These are phyloP conservation scores for Augiades crinisus DNA, from an alignment of 2,888 invertebrate genomes.

Conservation along the genomic window DNA sequence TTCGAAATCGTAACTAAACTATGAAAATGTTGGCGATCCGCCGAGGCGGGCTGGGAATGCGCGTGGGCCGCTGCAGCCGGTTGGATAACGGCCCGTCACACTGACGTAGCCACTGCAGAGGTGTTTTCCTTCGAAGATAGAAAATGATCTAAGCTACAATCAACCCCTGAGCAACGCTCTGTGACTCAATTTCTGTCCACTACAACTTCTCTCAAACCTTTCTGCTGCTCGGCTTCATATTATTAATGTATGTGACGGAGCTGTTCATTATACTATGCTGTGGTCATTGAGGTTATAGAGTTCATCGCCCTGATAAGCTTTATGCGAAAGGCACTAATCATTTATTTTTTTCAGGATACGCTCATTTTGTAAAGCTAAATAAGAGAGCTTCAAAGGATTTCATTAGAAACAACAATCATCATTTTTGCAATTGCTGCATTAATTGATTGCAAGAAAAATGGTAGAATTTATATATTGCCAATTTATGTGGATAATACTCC, in stretches of 20 bases:
- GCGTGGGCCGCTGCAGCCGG: conserved; percentile 70
- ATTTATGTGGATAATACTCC: too few relatives aligned
- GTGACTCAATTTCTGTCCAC: conserved; percentile 2
- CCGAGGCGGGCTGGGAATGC: conserved; percentile 75
- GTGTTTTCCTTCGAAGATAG: conserved; percentile 78
- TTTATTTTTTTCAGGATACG: too few relatives aligned
- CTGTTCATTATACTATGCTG: conserved; percentile 2
- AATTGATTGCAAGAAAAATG: too few relatives aligned
- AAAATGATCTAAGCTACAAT: conserved; percentile 35
- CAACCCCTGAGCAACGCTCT: conserved; percentile 13
- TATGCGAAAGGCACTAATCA: background rate
- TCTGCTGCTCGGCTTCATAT: too few relatives aligned
- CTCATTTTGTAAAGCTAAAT: too few relatives aligned
- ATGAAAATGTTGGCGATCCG: conserved; percentile 73
- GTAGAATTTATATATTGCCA: too few relatives aligned
- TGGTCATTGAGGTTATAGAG: background rate
- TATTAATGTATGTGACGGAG: background rate
- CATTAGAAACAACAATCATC: too few relatives aligned
- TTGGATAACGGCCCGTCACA: conserved; percentile 68
- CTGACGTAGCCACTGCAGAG: conserved; percentile 73
- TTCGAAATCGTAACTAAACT: conserved; percentile 82
- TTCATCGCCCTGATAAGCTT: conserved; percentile 17
- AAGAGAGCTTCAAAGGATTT: too few relatives aligned
- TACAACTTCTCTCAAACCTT: background rate
- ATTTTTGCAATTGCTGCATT: too few relatives aligned